Evolutionary conservation across 2,888 invertebrate genomes (phyloP), one percentile per base, ranked within the genome.

Genomic region (Stegophylla sp.): DNA sequence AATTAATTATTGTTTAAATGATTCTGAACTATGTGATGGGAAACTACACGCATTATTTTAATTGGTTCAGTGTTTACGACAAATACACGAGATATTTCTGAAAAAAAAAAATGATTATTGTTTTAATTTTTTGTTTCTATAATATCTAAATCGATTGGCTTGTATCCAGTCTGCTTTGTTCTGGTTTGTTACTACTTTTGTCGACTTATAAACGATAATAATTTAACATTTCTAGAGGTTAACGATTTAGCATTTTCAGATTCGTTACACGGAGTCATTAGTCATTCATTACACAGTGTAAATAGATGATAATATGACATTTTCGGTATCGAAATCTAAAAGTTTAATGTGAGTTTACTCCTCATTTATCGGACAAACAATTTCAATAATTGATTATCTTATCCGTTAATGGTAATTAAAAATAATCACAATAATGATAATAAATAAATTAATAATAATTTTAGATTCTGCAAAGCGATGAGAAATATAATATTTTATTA

Each of bases 111-210:
- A 61, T 17, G 43, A 48, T 61, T 34, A 34, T 7, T 10, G 28
- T 34, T 61, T 26, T n/a, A n/a, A 28, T 45, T 69, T 13, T n/a
- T 13, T 5, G n/a, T 48, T 48, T 15, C 48, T 17, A 56, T 20
- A 7, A n/a, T 53, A 56, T 72, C 41, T 23, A 17, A 45, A 59
- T 26, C 63, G 48, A 51, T 74, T 34, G 74, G 28, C 61, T 61
- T 20, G 1, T 20, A 26, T 61, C 61, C 45, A 74, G 61, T 56
- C 9, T 12, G 56, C 15, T 17, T 71, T 56, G 53, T 71, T 23
- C 1, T 56, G 12, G 23, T 12, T n/a, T 12, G 23, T 23, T 12
- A n/a, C 51, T 13, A 15, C 56, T 51, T 9, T n/a, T 51, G 51
- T 69, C 53, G 41, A 1, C n/a, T 67, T 34, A 7, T 7, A 48